Percentiles rank a stretch among this genome's conserved stretches.
phyloP scores from a whole-genome alignment of 2,113 vertebrate genomes.

The Ursus arctos region DNA sequence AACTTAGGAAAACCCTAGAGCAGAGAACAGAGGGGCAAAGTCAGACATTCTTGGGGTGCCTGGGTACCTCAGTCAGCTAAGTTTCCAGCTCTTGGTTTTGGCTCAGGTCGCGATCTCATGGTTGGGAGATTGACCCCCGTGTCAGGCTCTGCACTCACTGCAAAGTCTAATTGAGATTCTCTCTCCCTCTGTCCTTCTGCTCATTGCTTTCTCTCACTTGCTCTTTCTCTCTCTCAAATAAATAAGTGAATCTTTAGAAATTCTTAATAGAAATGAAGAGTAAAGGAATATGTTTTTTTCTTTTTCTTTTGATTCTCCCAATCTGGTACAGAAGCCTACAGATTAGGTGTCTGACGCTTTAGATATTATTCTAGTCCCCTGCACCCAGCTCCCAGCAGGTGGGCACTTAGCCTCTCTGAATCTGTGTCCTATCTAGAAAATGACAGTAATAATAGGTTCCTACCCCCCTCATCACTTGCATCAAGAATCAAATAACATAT shows the following conservation, averaged over 20 bases:
- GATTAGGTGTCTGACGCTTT: neutral
- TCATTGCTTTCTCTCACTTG: neutral
- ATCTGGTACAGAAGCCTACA: neutral
- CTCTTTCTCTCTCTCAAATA: neutral
- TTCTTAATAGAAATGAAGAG: neutral
- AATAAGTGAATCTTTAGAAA: neutral
- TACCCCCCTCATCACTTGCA: neutral
- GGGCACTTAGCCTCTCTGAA: neutral
- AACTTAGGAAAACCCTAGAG: neutral
- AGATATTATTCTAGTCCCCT: accelerated
- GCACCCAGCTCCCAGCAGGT: neutral
- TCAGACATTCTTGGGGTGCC: neutral
- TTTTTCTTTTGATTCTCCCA: neutral
- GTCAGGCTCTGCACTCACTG: neutral
- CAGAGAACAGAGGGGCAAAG: accelerated
- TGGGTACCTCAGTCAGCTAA: neutral
- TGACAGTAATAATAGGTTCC: neutral
- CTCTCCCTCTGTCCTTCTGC: neutral
- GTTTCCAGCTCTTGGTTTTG: neutral
- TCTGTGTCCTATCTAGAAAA: neutral
- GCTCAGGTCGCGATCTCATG: neutral
- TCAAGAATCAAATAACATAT: neutral
- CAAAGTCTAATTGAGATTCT: neutral
- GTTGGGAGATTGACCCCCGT: neutral
- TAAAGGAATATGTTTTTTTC: neutral